Percentiles rank a stretch among this genome's conserved stretches.
Conservation (phyloP, 23 tunicate genomes). For the Ascidia mentula region DNA sequence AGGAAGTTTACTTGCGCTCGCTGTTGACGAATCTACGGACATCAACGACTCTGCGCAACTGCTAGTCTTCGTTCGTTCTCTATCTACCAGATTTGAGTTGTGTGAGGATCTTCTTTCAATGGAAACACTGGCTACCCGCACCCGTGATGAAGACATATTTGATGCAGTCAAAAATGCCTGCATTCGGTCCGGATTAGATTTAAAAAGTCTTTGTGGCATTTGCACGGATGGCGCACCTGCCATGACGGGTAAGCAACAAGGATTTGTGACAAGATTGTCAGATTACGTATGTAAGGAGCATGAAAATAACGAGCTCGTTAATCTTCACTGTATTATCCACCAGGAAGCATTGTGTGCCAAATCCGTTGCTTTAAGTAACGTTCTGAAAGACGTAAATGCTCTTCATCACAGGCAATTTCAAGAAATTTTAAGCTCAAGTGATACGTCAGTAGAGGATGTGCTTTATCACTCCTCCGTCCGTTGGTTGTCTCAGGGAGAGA, state of each 20-base stretch:
- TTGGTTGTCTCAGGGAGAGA: slow-evolving; percentile 27
- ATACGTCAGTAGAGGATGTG: slow-evolving; percentile 6
- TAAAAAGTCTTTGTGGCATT: slow-evolving; percentile 30
- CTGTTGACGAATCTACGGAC: slow-evolving; percentile 31
- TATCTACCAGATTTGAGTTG: slow-evolving; percentile 14
- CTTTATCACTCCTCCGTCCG: slow-evolving; percentile 6
- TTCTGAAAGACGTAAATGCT: slow-evolving; percentile 43
- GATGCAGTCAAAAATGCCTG: slow-evolving; percentile 26
- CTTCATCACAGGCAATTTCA: slow-evolving; percentile 25
- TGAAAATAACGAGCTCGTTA: slow-evolving; percentile 27
- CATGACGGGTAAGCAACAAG: slow-evolving; percentile 40
- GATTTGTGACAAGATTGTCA: slow-evolving; percentile 54
- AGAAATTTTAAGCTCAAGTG: background rate
- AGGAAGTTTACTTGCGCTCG: slow-evolving; percentile 34
- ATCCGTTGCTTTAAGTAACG: slow-evolving; percentile 39
- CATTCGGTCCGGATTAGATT: slow-evolving; percentile 29
- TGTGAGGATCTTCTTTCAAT: background rate
- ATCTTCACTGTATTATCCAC: slow-evolving; percentile 51
- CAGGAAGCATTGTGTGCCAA: slow-evolving; percentile 56
- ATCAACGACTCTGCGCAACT: slow-evolving; percentile 44
- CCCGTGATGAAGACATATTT: slow-evolving; percentile 34
- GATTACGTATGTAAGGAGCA: slow-evolving; percentile 37
- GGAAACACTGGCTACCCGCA: slow-evolving; percentile 18
- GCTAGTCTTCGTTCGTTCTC: slow-evolving; percentile 21
- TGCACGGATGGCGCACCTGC: slow-evolving; percentile 48